Conservation (phyloP, 2,797 vertebrate genomes). For the Sternotherus odoratus region DNA sequence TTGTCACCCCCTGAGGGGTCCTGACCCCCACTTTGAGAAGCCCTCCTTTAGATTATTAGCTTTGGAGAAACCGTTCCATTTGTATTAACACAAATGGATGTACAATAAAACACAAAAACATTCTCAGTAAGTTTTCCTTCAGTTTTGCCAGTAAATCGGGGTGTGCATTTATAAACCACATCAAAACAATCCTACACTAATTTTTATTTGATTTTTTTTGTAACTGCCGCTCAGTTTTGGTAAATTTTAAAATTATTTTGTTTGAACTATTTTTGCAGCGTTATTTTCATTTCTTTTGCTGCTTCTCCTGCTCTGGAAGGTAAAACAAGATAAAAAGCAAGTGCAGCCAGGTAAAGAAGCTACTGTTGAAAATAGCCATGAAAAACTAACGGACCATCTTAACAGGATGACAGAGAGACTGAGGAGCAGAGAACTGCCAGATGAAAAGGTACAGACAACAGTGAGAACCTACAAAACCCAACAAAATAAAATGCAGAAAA, state of each 20-base stretch:
- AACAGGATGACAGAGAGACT: not conserved
- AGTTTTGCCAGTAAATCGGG: not conserved
- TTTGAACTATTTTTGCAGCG: slow-evolving; percentile 60
- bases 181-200: not conserved
- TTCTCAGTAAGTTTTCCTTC: accelerated
- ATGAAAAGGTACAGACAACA: accelerated
- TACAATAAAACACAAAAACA: not conserved
- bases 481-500: not conserved
- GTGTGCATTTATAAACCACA: not conserved
- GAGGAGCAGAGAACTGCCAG: not conserved
- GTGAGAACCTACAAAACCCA: not conserved
- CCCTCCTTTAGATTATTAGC: not conserved
- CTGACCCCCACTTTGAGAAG: too few species aligned
- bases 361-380: not conserved
- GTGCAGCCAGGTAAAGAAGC: slow-evolving; percentile 43
- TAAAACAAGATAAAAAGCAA: slow-evolving; percentile 71
- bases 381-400: not conserved
- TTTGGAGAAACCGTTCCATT: not conserved
- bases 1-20: too few species aligned
- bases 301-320: slow-evolving; percentile 59
- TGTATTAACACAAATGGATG: not conserved
- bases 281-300: slow-evolving; percentile 72
- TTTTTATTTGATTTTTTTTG: not conserved
- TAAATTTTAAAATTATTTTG: not conserved
- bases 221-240: not conserved